Conservation (phyloP, 2,888 invertebrate genomes). For the Selenia dentaria region DNA sequence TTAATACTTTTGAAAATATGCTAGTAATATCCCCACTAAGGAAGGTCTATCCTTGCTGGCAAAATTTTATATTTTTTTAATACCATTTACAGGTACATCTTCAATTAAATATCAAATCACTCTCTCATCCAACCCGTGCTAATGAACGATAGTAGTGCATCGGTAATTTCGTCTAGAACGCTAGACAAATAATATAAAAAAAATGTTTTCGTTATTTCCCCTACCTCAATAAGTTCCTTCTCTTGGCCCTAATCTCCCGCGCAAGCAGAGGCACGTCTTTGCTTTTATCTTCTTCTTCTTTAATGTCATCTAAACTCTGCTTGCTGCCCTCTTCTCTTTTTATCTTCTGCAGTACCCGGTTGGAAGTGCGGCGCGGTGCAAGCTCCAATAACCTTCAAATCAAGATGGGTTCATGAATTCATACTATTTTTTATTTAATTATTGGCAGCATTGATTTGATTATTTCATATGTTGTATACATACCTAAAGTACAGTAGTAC, state of each 20-base stretch:
- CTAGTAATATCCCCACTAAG: no score
- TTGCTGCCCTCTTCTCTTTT: conserved; percentile 74
- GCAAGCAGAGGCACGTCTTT: conserved; percentile 71
- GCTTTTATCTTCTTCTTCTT: conserved; percentile 77
- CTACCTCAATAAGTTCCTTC: conserved; percentile 78
- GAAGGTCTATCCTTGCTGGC: no score
- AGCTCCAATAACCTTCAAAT: conserved; percentile 85
- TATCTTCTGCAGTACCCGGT: conserved; percentile 86
- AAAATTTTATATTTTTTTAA: no score
- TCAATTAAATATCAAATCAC: no score
- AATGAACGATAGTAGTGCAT: no score
- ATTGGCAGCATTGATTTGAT: background rate
- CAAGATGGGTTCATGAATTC: background rate
- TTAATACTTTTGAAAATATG: no score
- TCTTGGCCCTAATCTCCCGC: conserved; percentile 79
- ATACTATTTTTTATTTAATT: background rate
- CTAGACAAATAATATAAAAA: no score
- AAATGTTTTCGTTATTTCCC: no score
- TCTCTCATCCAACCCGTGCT: no score
- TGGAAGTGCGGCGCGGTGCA: conserved; percentile 88
- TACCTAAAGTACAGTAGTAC: background rate
- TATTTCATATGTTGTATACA: background rate
- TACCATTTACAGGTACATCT: no score
- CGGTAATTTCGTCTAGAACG: no score
- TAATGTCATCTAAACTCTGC: conserved; percentile 60